Conservation (phyloP, 1,140 invertebrate species). For the Euwallacea fornicatus region DNA sequence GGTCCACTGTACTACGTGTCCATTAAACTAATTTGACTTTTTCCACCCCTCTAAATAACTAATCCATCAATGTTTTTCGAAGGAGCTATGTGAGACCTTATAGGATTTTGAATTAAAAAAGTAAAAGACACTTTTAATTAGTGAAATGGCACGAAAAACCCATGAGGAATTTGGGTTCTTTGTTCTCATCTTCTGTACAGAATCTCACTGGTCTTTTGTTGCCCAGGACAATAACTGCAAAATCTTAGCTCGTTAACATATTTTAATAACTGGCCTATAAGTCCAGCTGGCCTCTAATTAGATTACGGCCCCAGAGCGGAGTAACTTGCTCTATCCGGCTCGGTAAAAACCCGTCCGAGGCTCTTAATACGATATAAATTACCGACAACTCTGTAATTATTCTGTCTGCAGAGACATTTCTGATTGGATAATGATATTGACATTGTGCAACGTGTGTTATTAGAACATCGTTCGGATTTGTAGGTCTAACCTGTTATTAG, state of each 20-base stretch:
- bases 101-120: too few relatives aligned
- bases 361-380: constrained; percentile 54
- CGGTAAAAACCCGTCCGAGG: constrained; percentile 39
- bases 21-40: constrained; percentile 25
- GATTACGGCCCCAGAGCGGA: constrained; percentile 12
- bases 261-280: constrained; percentile 12
- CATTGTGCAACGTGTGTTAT: constrained; percentile 52
- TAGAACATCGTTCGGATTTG: constrained; percentile 45
- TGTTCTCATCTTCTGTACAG: neutral
- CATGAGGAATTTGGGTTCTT: too few relatives aligned
- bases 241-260: neutral
- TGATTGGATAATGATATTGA: constrained; percentile 55
- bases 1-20: constrained; percentile 5
- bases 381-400: constrained; percentile 50
- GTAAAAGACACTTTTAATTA: too few relatives aligned
- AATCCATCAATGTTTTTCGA: constrained; percentile 20
- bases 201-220: too few relatives aligned
- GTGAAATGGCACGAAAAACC: too few relatives aligned
- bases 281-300: constrained; percentile 11
- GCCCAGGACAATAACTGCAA: neutral
- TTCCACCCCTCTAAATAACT: constrained; percentile 17
- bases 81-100: too few relatives aligned
- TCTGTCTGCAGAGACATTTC: constrained; percentile 53
- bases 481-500: constrained; percentile 46
- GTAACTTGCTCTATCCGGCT: constrained; percentile 5